These are phyloP conservation scores for Caenorhabditis sp. DNA, from an alignment of 2,888 invertebrate genomes.

Conservation along the genomic window DNA sequence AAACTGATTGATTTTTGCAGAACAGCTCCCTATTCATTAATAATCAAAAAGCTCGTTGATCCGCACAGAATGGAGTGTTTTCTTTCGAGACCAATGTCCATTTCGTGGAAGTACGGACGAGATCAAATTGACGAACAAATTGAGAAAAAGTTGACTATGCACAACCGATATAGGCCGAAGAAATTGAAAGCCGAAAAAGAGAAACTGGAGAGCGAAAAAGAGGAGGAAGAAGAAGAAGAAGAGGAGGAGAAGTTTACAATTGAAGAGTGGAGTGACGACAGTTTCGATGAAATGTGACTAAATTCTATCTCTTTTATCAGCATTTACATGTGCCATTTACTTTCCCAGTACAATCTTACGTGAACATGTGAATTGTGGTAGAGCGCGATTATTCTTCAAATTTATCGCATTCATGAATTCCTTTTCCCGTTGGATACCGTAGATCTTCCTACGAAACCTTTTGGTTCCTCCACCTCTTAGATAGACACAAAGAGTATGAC, in stretches of 20 bases:
- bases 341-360: too few relatives aligned
- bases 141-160: neutral
- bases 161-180: neutral
- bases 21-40: slow-evolving; percentile 22
- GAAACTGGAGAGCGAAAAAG: neutral
- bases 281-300: slow-evolving; percentile 40
- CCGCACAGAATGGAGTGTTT: slow-evolving; percentile 12
- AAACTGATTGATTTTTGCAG: slow-evolving; percentile 7
- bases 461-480: too few relatives aligned
- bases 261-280: slow-evolving; percentile 50
- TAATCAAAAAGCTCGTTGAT: slow-evolving; percentile 23
- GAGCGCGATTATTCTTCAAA: too few relatives aligned
- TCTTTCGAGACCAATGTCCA: slow-evolving; percentile 30
- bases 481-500: too few relatives aligned
- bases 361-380: too few relatives aligned
- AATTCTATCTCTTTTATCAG: neutral
- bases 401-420: too few relatives aligned
- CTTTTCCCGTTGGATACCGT: too few relatives aligned
- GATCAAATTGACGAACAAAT: slow-evolving; percentile 29
- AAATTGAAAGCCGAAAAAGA: neutral
- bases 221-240: slow-evolving; percentile 1
- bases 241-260: slow-evolving; percentile 48
- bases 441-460: too few relatives aligned
- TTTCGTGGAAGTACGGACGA: slow-evolving; percentile 37
- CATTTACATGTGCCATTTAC: too few relatives aligned